Evolutionary conservation across 2,113 vertebrate genomes (phyloP).

Genomic region (Microtus ochrogaster): DNA sequence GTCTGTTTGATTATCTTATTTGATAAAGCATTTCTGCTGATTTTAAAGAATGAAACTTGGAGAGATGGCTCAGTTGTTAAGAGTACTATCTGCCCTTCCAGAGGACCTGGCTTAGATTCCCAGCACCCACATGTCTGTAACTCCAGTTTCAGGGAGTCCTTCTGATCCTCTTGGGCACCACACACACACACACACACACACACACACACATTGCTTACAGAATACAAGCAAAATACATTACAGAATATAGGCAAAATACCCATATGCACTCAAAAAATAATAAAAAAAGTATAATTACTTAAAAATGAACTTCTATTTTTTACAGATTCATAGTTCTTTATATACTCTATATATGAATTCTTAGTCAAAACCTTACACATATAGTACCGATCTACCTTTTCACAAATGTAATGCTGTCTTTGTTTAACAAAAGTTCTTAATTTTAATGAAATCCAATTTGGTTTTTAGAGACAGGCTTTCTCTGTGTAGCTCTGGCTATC

Average conservation of each 20-base stretch:
- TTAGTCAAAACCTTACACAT: neutral
- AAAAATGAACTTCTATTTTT: neutral
- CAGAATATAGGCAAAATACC: neutral
- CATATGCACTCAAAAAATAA: neutral
- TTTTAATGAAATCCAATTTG: neutral
- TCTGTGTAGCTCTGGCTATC: neutral
- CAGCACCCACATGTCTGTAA: neutral
- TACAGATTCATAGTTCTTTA: conserved; percentile 15
- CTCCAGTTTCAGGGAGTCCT: neutral
- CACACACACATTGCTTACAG: too few species aligned
- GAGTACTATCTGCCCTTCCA: neutral
- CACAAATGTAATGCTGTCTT: neutral
- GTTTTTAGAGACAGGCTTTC: neutral
- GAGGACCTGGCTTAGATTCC: neutral
- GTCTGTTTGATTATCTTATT: neutral
- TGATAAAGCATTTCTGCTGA: conserved; percentile 26
- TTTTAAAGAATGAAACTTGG: conserved; percentile 23
- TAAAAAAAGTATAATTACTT: neutral
- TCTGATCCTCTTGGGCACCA: neutral
- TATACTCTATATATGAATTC: conserved; percentile 11
- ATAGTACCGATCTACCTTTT: conserved; percentile 30
- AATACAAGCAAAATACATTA: neutral
- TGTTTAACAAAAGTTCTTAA: neutral
- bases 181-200: neutral
- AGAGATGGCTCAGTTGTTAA: neutral